Evolutionary conservation across 1,140 invertebrate genomes (phyloP).

Genomic region (Notospermus geniculatus): DNA sequence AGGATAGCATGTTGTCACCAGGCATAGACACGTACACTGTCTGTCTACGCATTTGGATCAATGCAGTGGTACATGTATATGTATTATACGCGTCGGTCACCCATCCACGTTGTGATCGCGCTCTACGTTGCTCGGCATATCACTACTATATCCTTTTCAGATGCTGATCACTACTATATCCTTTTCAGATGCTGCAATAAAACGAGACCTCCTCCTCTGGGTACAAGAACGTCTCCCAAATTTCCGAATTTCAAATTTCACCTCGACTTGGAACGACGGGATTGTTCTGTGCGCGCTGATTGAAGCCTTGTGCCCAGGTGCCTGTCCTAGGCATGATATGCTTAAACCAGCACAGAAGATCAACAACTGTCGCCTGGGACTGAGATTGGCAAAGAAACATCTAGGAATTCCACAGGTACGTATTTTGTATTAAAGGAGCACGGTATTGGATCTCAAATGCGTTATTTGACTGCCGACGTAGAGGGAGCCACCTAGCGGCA

Average conservation of each 20-base stretch:
- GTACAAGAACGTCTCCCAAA: conserved; percentile 28
- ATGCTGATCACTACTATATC: too few relatives aligned
- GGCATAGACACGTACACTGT: too few relatives aligned
- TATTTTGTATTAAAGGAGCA: conserved; percentile 2
- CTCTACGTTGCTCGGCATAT: too few relatives aligned
- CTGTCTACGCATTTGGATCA: too few relatives aligned
- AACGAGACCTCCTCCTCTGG: conserved; percentile 30
- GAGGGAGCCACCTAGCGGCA: too few relatives aligned
- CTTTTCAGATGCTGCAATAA: conserved; percentile 26
- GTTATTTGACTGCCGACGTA: too few relatives aligned
- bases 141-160: too few relatives aligned
- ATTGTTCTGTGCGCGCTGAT: conserved; percentile 50
- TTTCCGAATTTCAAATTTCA: conserved; percentile 40
- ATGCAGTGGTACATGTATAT: too few relatives aligned
- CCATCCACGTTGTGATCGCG: too few relatives aligned
- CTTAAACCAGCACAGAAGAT: conserved; percentile 48
- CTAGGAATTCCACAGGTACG: conserved; percentile 46
- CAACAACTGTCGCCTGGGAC: conserved; percentile 51
- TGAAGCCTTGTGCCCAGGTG: conserved; percentile 48
- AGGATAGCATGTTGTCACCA: too few relatives aligned
- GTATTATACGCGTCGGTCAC: too few relatives aligned
- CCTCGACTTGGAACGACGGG: conserved; percentile 50
- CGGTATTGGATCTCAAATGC: too few relatives aligned
- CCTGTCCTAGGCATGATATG: conserved; percentile 48
- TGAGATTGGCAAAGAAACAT: conserved; percentile 45